Evolutionary conservation across 2,888 invertebrate species (phyloP).

Genomic region (Bhutanitis thaidina): DNA sequence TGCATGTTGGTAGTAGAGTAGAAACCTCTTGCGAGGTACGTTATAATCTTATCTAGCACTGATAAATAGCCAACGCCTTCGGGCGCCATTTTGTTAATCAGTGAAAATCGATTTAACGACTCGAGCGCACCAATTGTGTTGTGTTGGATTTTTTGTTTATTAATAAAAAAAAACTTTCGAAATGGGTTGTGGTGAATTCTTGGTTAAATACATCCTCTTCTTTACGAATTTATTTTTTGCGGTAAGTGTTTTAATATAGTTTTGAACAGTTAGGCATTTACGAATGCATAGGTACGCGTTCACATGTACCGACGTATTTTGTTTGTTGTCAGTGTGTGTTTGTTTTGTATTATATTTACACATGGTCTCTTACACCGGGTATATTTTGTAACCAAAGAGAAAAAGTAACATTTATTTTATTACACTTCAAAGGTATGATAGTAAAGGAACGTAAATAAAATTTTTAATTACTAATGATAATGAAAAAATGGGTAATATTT

Average conservation of each 20-base stretch:
- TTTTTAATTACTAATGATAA: too few species aligned
- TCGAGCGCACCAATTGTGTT: conserved; percentile 20
- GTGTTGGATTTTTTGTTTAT: conserved; percentile 8
- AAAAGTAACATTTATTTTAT: too few species aligned
- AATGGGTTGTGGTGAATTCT: conserved; percentile 85
- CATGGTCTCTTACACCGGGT: too few species aligned
- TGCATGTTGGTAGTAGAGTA: not conserved
- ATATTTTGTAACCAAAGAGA: too few species aligned
- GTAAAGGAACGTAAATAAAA: too few species aligned
- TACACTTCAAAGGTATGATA: too few species aligned
- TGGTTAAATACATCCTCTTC: conserved; percentile 88
- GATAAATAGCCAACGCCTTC: not conserved
- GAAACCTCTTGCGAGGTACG: not conserved
- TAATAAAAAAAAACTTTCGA: conserved; percentile 33
- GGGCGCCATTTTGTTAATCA: conserved; percentile 19
- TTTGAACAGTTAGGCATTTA: too few species aligned
- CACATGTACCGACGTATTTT: not conserved
- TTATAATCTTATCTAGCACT: not conserved
- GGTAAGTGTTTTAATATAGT: conserved; percentile 77
- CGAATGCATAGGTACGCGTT: too few species aligned
- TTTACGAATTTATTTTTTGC: conserved; percentile 87
- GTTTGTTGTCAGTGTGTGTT: too few species aligned
- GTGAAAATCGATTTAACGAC: conserved; percentile 19
- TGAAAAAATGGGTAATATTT: too few species aligned
- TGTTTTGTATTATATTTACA: too few species aligned